Evolutionary conservation across 1,140 invertebrate species (phyloP), one percentile per base, ranked within the genome.

Genomic region (Oncopodura yosiiana): DNA sequence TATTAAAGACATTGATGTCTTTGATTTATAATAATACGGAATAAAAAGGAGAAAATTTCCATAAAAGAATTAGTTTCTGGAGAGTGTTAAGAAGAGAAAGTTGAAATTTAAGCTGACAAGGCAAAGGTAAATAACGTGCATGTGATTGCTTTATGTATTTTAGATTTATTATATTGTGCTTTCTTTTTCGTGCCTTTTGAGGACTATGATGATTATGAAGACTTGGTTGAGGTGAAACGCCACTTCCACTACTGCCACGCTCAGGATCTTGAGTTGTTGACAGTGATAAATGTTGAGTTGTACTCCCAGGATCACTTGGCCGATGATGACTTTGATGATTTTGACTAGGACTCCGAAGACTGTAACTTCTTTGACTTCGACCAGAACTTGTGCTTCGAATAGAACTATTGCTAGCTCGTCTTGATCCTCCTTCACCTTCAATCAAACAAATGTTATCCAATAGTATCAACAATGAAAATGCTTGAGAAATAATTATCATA

Each of bases 401-500:
- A 11, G 62, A 63, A 19, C 58, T 49, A 44, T 53, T 63, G 44
- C 55, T 58, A n/a, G 62, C 62, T 37, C 62, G 27, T 24, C 62
- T 52, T 16, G 58, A 60, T 21, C 51, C 58, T 2, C 39, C 49
- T 52, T 42, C n/a, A 26, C n/a, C 30, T n/a, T 8, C 6, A n/a
- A 34, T 8, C 6, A 34, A 34, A 8, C 30, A 8, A 34, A 34
- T 34, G 8, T 34, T 34, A 9, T 34, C n/a, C n/a, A n/a, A n/a
- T n/a, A n/a, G n/a, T n/a, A n/a, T n/a, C n/a, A n/a, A n/a, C n/a
- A n/a, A n/a, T n/a, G n/a, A n/a, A n/a, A n/a, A n/a, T n/a, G n/a
- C n/a, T 29, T 24, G 43, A 6, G 18, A n/a, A 11, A 24, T 24
- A 27, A 45, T 11, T 8, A 8, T 14, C 8, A n/a, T 34, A n/a